Base-by-base conservation (phyloP, 2,113 vertebrate species). In the Platichthys stellatus region DNA sequence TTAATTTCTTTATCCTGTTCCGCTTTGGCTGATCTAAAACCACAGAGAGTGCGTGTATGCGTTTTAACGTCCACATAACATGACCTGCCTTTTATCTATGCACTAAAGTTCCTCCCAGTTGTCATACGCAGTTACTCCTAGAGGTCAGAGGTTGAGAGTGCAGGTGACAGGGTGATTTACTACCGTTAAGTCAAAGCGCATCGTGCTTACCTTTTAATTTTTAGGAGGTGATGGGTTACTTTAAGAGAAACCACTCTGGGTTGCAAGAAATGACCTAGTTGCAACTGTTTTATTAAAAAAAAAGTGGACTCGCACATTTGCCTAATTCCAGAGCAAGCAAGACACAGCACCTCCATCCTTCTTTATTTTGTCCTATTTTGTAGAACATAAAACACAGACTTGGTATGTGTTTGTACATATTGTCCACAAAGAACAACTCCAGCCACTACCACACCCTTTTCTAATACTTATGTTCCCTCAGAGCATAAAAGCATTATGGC, bases 191-290 rank as follows among this genome's bases (percentile, higher is more conserved):
- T 20, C 54, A 57, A 35, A 49, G 65, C 47, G 24, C 62, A 40
- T 51, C 63, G 13, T 13, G 14, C 40, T 74, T 72, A 81, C 81
- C 74, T 80, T 71, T 5, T 60, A 45, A 28, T 56, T 72, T 73
- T 74, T 72, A 59, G 66, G 9, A 45, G 23, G 65, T 72, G 35
- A 69, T 26, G 38, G 15, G 15, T 40, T 12, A 10, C 31, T 54
- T 18, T 14, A 49, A 54, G 35, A 40, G 17, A 31, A 74, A 54
- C 6, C 5, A 24, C 47, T 56, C 65, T 21, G 18, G 4, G 9
- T 28, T 40, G 15, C 17, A n/a, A 35, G 3, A n/a, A 28, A 31
- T 31, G 28, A 1, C 28, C 28, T 5, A 31, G 5, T 5, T 31
- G 28, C 5, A 31, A 31, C 28, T 31, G 28, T 31, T 31, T 31